Base-by-base conservation (phyloP, 2,797 vertebrate genomes). In the Centroberyx gerrardi region DNA sequence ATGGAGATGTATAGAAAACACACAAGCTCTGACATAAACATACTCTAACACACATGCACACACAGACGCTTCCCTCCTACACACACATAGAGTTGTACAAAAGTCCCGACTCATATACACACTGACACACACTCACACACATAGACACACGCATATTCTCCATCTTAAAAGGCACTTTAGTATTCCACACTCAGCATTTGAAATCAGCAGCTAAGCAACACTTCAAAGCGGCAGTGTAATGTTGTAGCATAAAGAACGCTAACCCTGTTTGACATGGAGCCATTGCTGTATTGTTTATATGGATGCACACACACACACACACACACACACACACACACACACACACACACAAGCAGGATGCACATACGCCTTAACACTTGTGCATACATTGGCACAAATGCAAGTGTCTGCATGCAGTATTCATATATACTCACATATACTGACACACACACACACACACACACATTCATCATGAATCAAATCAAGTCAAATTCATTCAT, bases 11-110 rank as follows among this genome's bases (percentile, higher is more conserved):
- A 70, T 13, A 28, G 22, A 53, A 68, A 71, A 60, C 36, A 58
- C 1, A 4, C 5, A 1, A 54, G 40, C 72, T 52, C 13, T 36
- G 17, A 51, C 64, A 17, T n/a, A 40, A 71, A 0, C 2, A 18
- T 31, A 62, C 76, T 7, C 12, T 2, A 58, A 40, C 40, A 2
- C 51, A 17, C 40, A 53, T 28, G 72, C 64, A 4, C 44, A 61
- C 58, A 44, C 5, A 8, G 29, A 60, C 7, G 4, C 4, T 33
- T 33, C 33, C 56, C 33, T 33, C 33, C 33, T 33, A 33, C 33
- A 64, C 28, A 5, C 13, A 15, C 36, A n/a, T 27, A 14, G 15
- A 33, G 14, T 27, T 31, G 44, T 48, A 4, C 13, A 14, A 15
- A 13, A 48, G 2, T 15, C 1, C 44, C 2, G 22, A 22, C 22